Evolutionary conservation across 2,113 vertebrate genomes (phyloP), one percentile per base, ranked within the genome.

Genomic region (Eubucco bourcierii): DNA sequence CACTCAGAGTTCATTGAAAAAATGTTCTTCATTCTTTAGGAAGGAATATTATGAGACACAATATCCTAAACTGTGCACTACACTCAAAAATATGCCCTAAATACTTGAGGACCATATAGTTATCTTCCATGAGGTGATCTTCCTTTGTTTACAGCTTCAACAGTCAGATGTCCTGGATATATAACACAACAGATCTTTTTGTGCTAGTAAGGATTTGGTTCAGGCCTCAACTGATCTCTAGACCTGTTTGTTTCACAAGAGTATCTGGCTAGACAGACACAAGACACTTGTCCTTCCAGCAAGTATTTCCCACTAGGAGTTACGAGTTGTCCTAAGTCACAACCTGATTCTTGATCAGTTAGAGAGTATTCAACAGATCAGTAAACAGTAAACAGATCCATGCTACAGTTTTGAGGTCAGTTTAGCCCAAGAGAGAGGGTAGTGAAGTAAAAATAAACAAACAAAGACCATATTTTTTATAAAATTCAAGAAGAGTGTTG

Each of bases 381-480:
- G 61, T 39, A 23, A 88, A 86, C 55, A 37, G 37, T 37, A 37
- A 39, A 4, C 12, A 72, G 84, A 24, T 63, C 56, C 58, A 33
- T 46, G 55, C 24, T 78, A 76, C 17, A 90, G n/a, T 60, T 47
- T 70, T 72, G 88, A 94, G 76, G 85, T 93, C 84, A 92, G 61
- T 89, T 94, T 91, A 94, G 83, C 84, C 72, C 88, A 91, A 82
- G 65, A 63, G 59, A 95, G 82, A 94, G 25, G 67, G 64, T 61
- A 74, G 61, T 15, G 25, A 50, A 92, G 16, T 41, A 84, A 81
- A 94, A 82, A 82, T 6, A 85, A 96, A 61, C 82, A 80, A 70
- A 84, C 39, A 88, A 79, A 66, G 25, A 80, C 29, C 13, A 12
- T 39, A 13, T 8, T 3, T 33, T 88, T 94, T 72, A 50, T 56